These are phyloP conservation scores for Parascotia fuliginaria DNA, from an alignment of 2,888 invertebrate genomes.

Conservation along the genomic window DNA sequence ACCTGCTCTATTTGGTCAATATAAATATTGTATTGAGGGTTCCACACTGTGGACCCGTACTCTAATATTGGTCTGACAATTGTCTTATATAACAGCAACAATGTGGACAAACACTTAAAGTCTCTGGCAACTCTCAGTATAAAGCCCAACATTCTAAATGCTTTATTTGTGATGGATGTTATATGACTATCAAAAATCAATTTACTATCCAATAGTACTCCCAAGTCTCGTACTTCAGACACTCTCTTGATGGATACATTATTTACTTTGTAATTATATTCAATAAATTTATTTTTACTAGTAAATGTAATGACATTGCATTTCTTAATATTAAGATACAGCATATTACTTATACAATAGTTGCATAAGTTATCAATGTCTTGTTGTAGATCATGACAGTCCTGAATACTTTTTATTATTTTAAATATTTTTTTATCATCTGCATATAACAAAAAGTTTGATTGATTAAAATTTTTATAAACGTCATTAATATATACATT, in stretches of 20 bases:
- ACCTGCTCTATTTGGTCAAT: constrained; percentile 2
- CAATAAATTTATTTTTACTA: constrained; percentile 2
- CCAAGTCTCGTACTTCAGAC: constrained; percentile 4
- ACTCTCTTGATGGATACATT: constrained; percentile 1
- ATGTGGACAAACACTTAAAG: constrained; percentile 3
- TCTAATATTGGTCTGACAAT: constrained; percentile 6
- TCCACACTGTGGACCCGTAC: constrained; percentile 6
- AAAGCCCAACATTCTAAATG: constrained; percentile 1
- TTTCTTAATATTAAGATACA: constrained; percentile 7
- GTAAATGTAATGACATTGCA: constrained; percentile 8
- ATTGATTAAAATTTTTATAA: neutral
- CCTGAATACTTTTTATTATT: constrained; percentile 4
- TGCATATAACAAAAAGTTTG: constrained; percentile 9
- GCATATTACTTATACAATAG: constrained; percentile 9
- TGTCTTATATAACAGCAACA: constrained; percentile 2
- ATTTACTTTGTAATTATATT: constrained; percentile 3
- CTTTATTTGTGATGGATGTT: neutral
- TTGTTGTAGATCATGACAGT: constrained; percentile 5
- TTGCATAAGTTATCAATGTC: constrained; percentile 10
- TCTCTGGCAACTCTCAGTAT: neutral
- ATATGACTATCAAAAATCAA: constrained; percentile 4
- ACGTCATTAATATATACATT: neutral
- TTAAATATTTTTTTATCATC: constrained; percentile 8
- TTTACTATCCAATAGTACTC: constrained; percentile 4
- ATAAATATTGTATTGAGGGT: constrained; percentile 5